A percentile compares a stretch with the other conserved stretches of the same genome.
phyloP scores from a whole-genome alignment of 2,888 invertebrate genomes.

The Isoperla grammatica region DNA sequence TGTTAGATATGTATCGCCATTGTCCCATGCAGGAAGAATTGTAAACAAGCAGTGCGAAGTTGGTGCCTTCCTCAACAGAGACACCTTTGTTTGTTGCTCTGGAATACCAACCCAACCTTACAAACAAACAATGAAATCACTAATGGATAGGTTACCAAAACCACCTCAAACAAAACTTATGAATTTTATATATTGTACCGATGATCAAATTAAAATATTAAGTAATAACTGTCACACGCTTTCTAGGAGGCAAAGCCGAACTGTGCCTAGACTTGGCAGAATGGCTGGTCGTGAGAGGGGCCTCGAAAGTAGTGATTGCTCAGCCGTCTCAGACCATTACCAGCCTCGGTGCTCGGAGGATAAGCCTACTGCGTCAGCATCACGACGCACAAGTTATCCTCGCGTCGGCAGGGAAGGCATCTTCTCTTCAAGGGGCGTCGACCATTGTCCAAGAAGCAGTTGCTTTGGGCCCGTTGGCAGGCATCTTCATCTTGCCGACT shows the following conservation, averaged over 20 bases:
- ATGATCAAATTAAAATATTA: too few relatives aligned
- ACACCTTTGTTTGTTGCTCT: too few relatives aligned
- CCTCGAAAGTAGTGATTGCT: conserved; percentile 23
- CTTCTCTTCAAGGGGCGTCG: conserved; percentile 5
- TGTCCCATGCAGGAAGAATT: too few relatives aligned
- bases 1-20: too few relatives aligned
- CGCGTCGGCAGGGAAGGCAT: conserved; percentile 10
- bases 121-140: too few relatives aligned
- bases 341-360: conserved; percentile 16
- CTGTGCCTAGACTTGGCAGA: conserved; percentile 35
- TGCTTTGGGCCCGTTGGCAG: conserved; percentile 5
- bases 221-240: too few relatives aligned
- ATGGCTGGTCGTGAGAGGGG: conserved; percentile 28
- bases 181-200: too few relatives aligned
- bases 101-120: too few relatives aligned
- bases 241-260: conserved; percentile 22
- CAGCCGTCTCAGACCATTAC: conserved; percentile 12
- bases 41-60: too few relatives aligned
- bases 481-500: conserved; percentile 20
- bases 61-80: too few relatives aligned
- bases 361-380: conserved; percentile 7
- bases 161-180: too few relatives aligned
- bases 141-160: too few relatives aligned
- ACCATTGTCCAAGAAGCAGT: conserved; percentile 7
- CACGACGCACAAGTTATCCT: conserved; percentile 18